Conservation (phyloP, 2,888 invertebrate genomes). For the Macaria notata region DNA sequence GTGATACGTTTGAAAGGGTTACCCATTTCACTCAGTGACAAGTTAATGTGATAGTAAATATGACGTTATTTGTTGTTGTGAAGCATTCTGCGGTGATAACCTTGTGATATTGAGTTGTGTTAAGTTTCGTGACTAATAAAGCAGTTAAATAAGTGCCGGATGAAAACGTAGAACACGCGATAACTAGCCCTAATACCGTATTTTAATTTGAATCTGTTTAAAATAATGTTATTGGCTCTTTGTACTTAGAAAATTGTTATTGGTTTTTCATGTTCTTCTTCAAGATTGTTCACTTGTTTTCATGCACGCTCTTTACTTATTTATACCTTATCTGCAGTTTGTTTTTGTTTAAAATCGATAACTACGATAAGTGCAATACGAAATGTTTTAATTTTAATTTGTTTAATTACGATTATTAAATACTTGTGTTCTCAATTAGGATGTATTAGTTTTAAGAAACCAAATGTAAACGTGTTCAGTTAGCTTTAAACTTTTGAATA, state of each 20-base stretch:
- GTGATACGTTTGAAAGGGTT: constrained; percentile 9
- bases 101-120: constrained; percentile 64
- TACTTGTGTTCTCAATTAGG: not conserved
- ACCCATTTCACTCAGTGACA: constrained; percentile 17
- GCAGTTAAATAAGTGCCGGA: constrained; percentile 58
- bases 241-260: constrained; percentile 64
- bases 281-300: constrained; percentile 15
- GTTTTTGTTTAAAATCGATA: not conserved
- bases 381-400: too few relatives aligned
- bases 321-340: constrained; percentile 8
- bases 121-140: constrained; percentile 49
- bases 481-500: not conserved
- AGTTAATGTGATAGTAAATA: constrained; percentile 36
- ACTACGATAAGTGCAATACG: too few relatives aligned
- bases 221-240: constrained; percentile 66
- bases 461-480: not conserved
- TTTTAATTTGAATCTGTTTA: constrained; percentile 42
- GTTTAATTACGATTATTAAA: too few relatives aligned
- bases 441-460: constrained; percentile 1
- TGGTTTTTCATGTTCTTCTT: constrained; percentile 21
- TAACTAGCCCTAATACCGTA: constrained; percentile 48
- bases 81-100: constrained; percentile 54
- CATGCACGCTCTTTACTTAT: constrained; percentile 9
- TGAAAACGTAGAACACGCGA: constrained; percentile 77
- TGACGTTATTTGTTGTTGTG: constrained; percentile 31